Evolutionary conservation across 2,797 vertebrate genomes (phyloP).

Genomic region (Denticeps clupeoides): DNA sequence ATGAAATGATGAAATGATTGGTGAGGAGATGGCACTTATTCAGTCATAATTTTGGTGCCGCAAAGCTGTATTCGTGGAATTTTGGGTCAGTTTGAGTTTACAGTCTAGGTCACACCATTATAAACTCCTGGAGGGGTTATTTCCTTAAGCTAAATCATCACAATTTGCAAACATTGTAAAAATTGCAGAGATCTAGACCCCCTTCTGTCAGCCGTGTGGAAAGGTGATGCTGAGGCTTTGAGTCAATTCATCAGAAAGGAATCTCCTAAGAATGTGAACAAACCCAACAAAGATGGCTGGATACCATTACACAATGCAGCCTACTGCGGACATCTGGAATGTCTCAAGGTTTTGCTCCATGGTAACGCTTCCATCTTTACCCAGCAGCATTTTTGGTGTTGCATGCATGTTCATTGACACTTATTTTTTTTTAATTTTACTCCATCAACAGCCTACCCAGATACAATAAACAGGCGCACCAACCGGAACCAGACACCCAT

Average conservation of each 20-base stretch:
- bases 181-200: constrained; percentile 57
- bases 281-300: constrained; percentile 69
- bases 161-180: constrained; percentile 3
- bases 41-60: no score
- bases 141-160: background rate
- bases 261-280: constrained; percentile 44
- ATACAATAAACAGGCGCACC: constrained; percentile 63
- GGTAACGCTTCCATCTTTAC: background rate
- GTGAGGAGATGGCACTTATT: no score
- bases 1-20: background rate
- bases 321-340: constrained; percentile 62
- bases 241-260: constrained; percentile 53
- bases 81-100: background rate
- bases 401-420: background rate
- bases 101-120: no score
- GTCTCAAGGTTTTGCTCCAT: constrained; percentile 42
- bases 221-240: constrained; percentile 56
- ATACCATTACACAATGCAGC: constrained; percentile 70
- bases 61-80: no score
- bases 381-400: background rate
- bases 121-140: no score
- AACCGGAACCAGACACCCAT: constrained; percentile 67
- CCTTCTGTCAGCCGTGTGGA: constrained; percentile 57
- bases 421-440: background rate
- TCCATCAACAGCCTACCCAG: constrained; percentile 51